These are phyloP conservation scores for Psix sp. DNA, from an alignment of 1,140 invertebrate species.

Conservation along the genomic window DNA sequence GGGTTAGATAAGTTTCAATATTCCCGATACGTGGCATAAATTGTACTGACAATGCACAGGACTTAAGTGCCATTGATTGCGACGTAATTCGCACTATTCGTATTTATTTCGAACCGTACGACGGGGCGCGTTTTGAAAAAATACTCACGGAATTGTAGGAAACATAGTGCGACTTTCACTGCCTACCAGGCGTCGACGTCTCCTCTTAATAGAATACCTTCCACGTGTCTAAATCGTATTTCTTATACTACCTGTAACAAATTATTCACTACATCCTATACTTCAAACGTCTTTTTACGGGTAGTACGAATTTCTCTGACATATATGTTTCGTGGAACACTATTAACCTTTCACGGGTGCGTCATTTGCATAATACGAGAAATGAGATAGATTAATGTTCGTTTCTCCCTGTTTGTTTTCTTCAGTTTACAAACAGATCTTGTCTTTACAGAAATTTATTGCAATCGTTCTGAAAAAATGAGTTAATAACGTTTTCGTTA, in stretches of 20 bases:
- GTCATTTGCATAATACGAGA: slow-evolving; percentile 56
- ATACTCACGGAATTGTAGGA: slow-evolving; percentile 56
- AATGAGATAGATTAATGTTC: slow-evolving; percentile 51
- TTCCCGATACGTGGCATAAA: slow-evolving; percentile 53
- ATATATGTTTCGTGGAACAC: slow-evolving; percentile 52
- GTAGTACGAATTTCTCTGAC: slow-evolving; percentile 54
- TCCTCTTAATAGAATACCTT: slow-evolving; percentile 59
- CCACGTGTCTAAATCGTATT: slow-evolving; percentile 50
- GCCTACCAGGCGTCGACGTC: slow-evolving; percentile 57
- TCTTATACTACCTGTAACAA: slow-evolving; percentile 56
- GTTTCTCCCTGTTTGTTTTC: slow-evolving; percentile 36
- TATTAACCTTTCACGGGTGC: slow-evolving; percentile 54
- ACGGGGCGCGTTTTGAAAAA: slow-evolving; percentile 37
- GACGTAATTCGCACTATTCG: slow-evolving; percentile 55
- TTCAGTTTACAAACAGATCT: slow-evolving; percentile 38
- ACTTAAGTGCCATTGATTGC: slow-evolving; percentile 43
- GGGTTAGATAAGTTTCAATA: slow-evolving; percentile 55
- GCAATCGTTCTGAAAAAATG: no score
- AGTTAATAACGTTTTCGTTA: no score
- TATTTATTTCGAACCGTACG: slow-evolving; percentile 53
- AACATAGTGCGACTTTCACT: slow-evolving; percentile 54
- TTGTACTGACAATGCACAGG: slow-evolving; percentile 52
- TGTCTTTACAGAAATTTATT: slow-evolving; percentile 30
- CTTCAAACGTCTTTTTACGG: slow-evolving; percentile 44
- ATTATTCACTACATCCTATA: slow-evolving; percentile 55